These are phyloP conservation scores for Halichoerus grypus DNA, from an alignment of 2,113 vertebrate genomes.

Conservation along the genomic window DNA sequence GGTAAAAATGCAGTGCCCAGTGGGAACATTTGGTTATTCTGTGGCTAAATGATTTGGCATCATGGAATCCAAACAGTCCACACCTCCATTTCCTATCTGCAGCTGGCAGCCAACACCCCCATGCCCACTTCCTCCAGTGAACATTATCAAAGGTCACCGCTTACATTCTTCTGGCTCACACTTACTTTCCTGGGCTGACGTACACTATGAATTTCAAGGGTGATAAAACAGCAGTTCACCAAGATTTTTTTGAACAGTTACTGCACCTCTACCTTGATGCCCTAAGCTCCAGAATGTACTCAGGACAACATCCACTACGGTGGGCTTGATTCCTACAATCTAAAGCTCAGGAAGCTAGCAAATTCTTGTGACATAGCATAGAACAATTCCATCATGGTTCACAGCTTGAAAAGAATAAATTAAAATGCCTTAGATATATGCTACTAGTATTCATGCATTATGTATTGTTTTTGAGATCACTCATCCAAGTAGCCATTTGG, in stretches of 20 bases:
- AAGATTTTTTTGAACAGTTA: background rate
- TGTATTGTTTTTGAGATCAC: background rate
- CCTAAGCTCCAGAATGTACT: background rate
- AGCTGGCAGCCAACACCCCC: background rate
- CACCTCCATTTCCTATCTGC: background rate
- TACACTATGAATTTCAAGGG: background rate
- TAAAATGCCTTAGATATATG: background rate
- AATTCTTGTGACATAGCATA: background rate
- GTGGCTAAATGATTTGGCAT: background rate
- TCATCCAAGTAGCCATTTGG: background rate
- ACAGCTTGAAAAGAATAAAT: background rate
- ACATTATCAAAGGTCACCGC: background rate
- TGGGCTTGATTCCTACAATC: background rate
- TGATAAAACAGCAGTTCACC: background rate
- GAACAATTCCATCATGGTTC: background rate
- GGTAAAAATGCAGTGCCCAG: background rate
- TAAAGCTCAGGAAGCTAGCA: background rate
- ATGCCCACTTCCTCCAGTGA: background rate
- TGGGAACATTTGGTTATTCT: background rate
- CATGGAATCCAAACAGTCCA: constrained; percentile 36
- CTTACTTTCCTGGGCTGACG: background rate
- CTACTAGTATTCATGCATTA: background rate
- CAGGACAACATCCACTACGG: background rate
- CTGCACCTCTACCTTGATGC: background rate
- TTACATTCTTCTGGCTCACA: background rate